A percentile compares a stretch with the other conserved stretches of the same genome.
Evolutionary conservation across 2,888 invertebrate genomes (phyloP).

Genomic region (Heliconius charithonia): DNA sequence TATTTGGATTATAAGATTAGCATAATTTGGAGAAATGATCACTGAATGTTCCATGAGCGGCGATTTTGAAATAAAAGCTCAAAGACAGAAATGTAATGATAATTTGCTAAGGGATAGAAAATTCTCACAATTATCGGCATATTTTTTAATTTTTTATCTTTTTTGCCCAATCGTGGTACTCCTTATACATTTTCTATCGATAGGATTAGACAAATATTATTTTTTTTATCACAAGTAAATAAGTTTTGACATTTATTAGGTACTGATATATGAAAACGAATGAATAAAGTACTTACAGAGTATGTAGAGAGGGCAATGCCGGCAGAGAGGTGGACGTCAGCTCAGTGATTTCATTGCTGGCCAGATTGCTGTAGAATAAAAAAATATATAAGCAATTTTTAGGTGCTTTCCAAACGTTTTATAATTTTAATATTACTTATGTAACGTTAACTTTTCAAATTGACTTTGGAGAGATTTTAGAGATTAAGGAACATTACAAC

Average conservation of each 20-base stretch:
- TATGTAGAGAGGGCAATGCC: constrained; percentile 87
- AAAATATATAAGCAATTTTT: background rate
- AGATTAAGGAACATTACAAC: too few relatives aligned
- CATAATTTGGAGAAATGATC: background rate
- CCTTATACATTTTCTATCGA: background rate
- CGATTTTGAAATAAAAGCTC: background rate
- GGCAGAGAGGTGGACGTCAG: constrained; percentile 88
- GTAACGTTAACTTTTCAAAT: too few relatives aligned
- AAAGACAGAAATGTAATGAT: background rate
- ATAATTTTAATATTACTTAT: too few relatives aligned
- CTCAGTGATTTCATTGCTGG: constrained; percentile 88
- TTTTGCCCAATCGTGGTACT: background rate
- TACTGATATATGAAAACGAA: background rate
- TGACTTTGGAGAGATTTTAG: too few relatives aligned
- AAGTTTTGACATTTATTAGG: too few relatives aligned
- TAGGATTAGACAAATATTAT: too few relatives aligned
- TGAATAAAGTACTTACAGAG: constrained; percentile 87
- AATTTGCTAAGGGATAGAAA: background rate
- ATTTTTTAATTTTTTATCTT: background rate
- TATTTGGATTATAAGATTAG: background rate
- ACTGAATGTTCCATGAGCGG: background rate
- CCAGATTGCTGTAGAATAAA: constrained; percentile 86
- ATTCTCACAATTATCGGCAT: background rate
- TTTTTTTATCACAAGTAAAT: too few relatives aligned
- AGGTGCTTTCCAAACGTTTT: background rate